Conservation (phyloP, 2,797 vertebrate species). For the Xiphorhynchus erythropygius region DNA sequence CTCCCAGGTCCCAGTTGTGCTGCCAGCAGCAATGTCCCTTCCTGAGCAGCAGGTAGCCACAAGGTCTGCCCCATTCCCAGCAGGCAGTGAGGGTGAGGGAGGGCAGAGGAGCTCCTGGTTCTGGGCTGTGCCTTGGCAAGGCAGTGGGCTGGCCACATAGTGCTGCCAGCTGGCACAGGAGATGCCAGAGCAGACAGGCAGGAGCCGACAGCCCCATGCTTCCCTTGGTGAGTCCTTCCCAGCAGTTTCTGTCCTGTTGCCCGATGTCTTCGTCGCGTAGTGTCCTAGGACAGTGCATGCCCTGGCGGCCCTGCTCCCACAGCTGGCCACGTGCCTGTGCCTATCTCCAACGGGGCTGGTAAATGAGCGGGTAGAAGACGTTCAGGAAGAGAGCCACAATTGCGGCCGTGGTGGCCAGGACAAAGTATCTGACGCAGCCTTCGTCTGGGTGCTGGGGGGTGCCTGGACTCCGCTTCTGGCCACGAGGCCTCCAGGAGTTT, state of each 20-base stretch:
- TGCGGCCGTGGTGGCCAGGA: slow-evolving; percentile 88
- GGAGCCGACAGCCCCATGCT: not conserved
- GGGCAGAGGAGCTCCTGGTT: not conserved
- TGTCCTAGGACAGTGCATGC: not conserved
- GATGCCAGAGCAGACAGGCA: slow-evolving; percentile 42
- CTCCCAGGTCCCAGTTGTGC: not conserved
- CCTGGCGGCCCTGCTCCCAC: not conserved
- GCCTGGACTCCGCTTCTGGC: slow-evolving; percentile 63
- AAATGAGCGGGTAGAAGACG: slow-evolving; percentile 88
- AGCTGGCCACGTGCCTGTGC: not conserved
- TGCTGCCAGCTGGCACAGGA: slow-evolving; percentile 39
- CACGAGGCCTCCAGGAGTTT: slow-evolving; percentile 70
- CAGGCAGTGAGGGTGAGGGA: not conserved
- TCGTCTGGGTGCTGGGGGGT: slow-evolving; percentile 81
- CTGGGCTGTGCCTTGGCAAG: slow-evolving; percentile 1
- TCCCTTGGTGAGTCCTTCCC: slow-evolving; percentile 9
- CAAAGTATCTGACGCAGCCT: slow-evolving; percentile 89
- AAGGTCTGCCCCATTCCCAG: not conserved
- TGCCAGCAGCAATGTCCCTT: not conserved
- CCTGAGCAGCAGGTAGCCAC: not conserved
- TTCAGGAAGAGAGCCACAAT: slow-evolving; percentile 90
- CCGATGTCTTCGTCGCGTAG: not conserved
- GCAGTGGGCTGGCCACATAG: not conserved
- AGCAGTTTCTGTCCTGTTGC: not conserved
- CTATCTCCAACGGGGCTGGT: slow-evolving; percentile 83